Base-by-base conservation (phyloP, 1,140 invertebrate species). In the Whitmania pigra region DNA sequence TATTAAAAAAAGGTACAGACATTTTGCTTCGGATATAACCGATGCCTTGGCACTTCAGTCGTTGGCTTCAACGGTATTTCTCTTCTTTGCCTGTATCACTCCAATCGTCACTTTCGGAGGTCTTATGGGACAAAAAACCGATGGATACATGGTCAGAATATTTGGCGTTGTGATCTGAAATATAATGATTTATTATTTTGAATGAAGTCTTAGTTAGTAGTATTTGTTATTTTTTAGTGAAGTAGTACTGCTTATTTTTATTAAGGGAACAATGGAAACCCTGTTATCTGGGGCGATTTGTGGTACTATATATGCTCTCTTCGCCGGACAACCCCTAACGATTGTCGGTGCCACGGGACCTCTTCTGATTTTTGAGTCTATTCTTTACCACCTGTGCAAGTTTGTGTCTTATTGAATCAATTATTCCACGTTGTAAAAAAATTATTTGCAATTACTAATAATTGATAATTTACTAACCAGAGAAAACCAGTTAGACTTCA, bases 51-150 rank as follows among this genome's bases (percentile, higher is more conserved):
- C 93, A 15, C 82, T 94, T 67, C 96, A 99, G 80, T 95, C 92
- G 78, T 83, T 99, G 2, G 95, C 96, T 11, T 93, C 95, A 0
- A 94, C 94, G 86, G 90, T 96, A 76, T 98, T 99, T 84, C 85
- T 98, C 17, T 99, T 97, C 81, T 97, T 99, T 80, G 96, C 95
- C 57, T 96, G 94, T 82, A 85, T 99, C n/a, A 96, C 96, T 0
- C 96, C 96, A 0, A 98, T 96, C 74, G 94, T 97, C 72, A 97
- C 94, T 0, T 97, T 97, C 80, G 93, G 93, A 67, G 96, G 95
- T 36, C 73, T 85, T 17, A 76, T 85, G 75, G 82, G 82, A 31
- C 73, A 79, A 57, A 75, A 75, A 53, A 78, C 80, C 43, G 73
- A 79, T 29, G 79, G 76, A 78, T 69, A 75, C 27, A 81, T 82